Percentiles rank a stretch among this genome's conserved stretches.
Evolutionary conservation across 2,797 vertebrate species (phyloP).

Genomic region (Sparus aurata): DNA sequence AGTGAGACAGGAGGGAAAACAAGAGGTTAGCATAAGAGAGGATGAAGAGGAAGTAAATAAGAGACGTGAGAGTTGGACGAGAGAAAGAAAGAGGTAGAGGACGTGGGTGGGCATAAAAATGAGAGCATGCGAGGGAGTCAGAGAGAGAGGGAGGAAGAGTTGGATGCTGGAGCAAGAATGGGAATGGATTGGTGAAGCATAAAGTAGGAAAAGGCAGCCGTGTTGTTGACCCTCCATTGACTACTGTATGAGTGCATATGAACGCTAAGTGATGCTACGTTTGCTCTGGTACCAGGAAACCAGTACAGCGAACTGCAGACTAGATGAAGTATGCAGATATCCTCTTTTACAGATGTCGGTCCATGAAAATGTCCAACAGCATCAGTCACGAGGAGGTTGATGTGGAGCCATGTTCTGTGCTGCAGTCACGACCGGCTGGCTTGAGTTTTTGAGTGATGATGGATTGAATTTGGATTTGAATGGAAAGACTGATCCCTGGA

Average conservation of each 20-base stretch:
- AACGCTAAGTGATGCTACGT: neutral
- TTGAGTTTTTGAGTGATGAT: neutral
- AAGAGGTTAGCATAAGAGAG: constrained; percentile 41
- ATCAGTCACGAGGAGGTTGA: constrained; percentile 13
- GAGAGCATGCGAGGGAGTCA: constrained; percentile 29
- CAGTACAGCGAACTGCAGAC: neutral
- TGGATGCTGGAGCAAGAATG: constrained; percentile 41
- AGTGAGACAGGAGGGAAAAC: neutral
- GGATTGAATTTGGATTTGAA: neutral
- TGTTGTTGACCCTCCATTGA: neutral
- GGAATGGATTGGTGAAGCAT: neutral
- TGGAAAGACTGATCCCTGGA: neutral
- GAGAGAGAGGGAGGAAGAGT: constrained; percentile 42
- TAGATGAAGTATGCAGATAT: constrained; percentile 17
- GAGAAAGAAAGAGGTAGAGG: constrained; percentile 36
- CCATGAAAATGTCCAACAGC: neutral
- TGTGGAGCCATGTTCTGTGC: constrained; percentile 14
- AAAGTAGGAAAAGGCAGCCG: neutral
- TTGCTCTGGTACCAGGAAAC: neutral
- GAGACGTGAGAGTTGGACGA: constrained; percentile 23
- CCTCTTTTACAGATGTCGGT: neutral
- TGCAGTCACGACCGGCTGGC: constrained; percentile 4
- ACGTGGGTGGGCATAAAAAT: constrained; percentile 56
- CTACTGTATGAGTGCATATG: neutral
- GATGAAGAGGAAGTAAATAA: constrained; percentile 41